Base-by-base conservation (phyloP, 2,888 invertebrate species). In the Sphecodes monilicornis region DNA sequence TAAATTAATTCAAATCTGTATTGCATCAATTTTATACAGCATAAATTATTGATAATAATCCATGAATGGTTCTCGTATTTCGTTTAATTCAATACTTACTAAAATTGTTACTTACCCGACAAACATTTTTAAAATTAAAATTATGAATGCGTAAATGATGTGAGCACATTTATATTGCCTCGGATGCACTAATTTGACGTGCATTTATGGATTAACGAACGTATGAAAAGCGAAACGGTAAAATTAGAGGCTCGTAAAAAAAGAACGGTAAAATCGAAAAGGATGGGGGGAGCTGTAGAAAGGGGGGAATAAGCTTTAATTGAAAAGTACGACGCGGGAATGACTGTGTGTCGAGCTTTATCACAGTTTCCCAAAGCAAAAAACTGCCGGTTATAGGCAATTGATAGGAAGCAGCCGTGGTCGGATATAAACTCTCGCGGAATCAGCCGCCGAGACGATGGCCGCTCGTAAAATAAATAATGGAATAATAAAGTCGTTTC, bases 391-490 rank as follows among this genome's bases (percentile, higher is more conserved):
- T 70, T 54, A 82, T 85, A 82, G 80, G 71, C 86, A 84, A 80
- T 80, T 86, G 85, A 86, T 86, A 84, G 82, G 64, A 71, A 70
- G 22, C 41, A 66, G 70, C 32, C 22, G 68, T 82, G 79, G 78
- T 80, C 85, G 86, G 85, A 87, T 86, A 90, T 89, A 88, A 86
- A 82, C 50, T 74, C 79, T 26, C 4, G 82, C 85, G 87, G 91
- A 92, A 93, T 92, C 91, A 91, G 91, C 92, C 71, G 93, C 92
- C 91, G 91, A 89, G 91, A 87, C 86, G 84, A 88, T 89, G 90
- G 87, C 88, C 89, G 90, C 70, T 93, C 93, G 92, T 93, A 93
- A 93, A 93, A 93, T 92, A 93, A 93, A 94, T 93, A 93, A 91
- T 90, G 87, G 91, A 91, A 93, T 92, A 86, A 86, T 88, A 86